Evolutionary conservation across 2,888 invertebrate species (phyloP).

Genomic region (Dione juno): DNA sequence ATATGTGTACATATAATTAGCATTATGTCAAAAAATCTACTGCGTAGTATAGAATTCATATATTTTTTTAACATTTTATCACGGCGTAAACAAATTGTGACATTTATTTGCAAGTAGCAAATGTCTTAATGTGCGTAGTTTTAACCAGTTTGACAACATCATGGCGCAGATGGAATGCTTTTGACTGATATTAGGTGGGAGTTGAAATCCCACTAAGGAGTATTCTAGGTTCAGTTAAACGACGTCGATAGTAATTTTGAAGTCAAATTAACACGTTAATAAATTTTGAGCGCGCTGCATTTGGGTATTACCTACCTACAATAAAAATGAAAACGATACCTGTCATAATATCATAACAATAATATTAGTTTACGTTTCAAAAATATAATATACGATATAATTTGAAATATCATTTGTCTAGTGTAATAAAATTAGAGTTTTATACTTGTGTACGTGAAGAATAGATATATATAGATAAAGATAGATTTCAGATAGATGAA

Average conservation of each 20-base stretch:
- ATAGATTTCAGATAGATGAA: no score
- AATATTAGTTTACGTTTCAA: neutral
- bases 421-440: no score
- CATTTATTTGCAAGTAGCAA: neutral
- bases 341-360: neutral
- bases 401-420: neutral
- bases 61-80: neutral
- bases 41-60: neutral
- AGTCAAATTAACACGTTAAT: neutral
- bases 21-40: neutral
- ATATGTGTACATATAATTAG: neutral
- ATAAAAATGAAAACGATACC: neutral
- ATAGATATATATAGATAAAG: no score
- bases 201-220: neutral
- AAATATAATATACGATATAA: neutral
- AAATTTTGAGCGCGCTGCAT: no score
- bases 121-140: neutral
- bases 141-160: neutral
- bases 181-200: neutral
- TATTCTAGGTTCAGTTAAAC: neutral
- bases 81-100: neutral
- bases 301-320: no score
- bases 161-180: slow-evolving; percentile 1
- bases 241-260: neutral
- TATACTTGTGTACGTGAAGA: neutral